phyloP scores from a whole-genome alignment of 2,797 vertebrate genomes.

The Enteromius afrohamiltoni region DNA sequence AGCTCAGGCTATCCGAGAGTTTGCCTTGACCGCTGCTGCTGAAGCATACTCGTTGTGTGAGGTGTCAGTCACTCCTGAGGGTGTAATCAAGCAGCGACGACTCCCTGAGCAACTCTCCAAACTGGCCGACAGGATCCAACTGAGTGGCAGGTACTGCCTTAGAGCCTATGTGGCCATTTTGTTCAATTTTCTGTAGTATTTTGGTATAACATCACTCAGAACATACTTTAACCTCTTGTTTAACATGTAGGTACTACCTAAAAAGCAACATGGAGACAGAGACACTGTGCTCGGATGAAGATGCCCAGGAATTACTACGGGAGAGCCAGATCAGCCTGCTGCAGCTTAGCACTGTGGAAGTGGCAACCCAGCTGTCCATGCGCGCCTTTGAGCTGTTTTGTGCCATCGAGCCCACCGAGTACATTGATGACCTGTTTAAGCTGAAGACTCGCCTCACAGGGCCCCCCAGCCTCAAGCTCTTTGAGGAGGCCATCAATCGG shows the following conservation, averaged over 20 bases:
- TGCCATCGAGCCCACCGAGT: conserved; percentile 96
- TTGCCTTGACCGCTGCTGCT: conserved; percentile 88
- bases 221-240: not conserved
- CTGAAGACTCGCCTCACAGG: conserved; percentile 81
- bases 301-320: conserved; percentile 93
- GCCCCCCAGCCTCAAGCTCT: conserved; percentile 92
- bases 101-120: conserved; percentile 97
- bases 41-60: conserved; percentile 96
- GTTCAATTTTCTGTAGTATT: not conserved
- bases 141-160: conserved; percentile 89
- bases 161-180: not conserved
- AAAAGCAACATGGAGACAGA: conserved; percentile 99
- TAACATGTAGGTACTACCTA: conserved; percentile 87
- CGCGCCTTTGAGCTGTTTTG: conserved; percentile 95
- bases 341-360: conserved; percentile 96
- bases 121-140: conserved; percentile 96
- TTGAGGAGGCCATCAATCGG: conserved; percentile 98
- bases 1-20: conserved; percentile 94
- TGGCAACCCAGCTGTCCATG: conserved; percentile 97
- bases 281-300: conserved; percentile 96
- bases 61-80: conserved; percentile 97
- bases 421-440: conserved; percentile 97
- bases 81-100: conserved; percentile 95
- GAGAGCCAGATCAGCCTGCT: conserved; percentile 93
- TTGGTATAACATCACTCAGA: not conserved